Percentiles rank a stretch among this genome's conserved stretches.
Conservation (phyloP, 2,888 invertebrate genomes). For the Diachrysia chrysitis region DNA sequence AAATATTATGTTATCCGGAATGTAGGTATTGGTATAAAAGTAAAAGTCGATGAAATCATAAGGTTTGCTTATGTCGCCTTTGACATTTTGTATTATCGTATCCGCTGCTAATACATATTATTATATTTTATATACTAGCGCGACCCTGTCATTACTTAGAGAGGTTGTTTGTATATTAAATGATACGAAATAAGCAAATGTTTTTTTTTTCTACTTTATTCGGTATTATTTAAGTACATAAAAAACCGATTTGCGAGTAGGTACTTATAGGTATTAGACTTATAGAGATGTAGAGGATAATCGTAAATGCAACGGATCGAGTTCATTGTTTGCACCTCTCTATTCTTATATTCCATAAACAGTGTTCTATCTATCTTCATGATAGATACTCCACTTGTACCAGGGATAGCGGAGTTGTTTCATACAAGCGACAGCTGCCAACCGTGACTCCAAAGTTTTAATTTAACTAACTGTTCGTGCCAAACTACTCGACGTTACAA, state of each 20-base stretch:
- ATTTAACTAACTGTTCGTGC: conserved; percentile 36
- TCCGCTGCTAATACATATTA: conserved; percentile 10
- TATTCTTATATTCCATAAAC: too few species aligned
- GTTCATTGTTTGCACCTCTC: too few species aligned
- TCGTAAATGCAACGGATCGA: too few species aligned
- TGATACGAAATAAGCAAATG: not conserved
- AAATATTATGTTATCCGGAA: conserved; percentile 29
- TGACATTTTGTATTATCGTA: conserved; percentile 43
- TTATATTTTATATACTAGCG: not conserved
- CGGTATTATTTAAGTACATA: not conserved
- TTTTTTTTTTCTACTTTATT: not conserved
- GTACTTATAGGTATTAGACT: too few species aligned
- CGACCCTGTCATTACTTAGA: conserved; percentile 6
- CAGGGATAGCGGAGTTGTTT: not conserved
- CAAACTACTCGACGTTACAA: conserved; percentile 32
- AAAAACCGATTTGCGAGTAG: not conserved
- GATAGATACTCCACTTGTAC: too few species aligned
- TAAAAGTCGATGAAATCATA: conserved; percentile 51
- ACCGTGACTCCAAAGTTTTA: conserved; percentile 23
- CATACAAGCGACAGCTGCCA: not conserved
- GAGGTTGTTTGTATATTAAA: not conserved
- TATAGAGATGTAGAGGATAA: too few species aligned
- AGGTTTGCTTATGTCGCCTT: conserved; percentile 37
- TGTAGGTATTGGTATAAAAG: conserved; percentile 38
- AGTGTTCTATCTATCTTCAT: too few species aligned